A percentile compares a stretch with the other conserved stretches of the same genome.
Conservation (phyloP, 2,888 invertebrate genomes). For the Leptopilina syphax region DNA sequence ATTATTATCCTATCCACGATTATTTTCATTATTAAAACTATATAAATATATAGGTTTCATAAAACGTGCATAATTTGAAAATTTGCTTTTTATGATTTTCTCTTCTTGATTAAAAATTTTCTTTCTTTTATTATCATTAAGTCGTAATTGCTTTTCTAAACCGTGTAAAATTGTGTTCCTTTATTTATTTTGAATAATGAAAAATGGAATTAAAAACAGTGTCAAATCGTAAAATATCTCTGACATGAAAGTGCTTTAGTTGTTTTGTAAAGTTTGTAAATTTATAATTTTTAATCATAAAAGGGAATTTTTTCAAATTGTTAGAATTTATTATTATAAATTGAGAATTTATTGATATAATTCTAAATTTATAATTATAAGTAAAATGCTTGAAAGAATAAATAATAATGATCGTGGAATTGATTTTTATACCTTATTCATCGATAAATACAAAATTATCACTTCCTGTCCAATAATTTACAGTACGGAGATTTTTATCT, state of each 20-base stretch:
- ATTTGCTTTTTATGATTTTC: background rate
- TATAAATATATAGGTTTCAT: background rate
- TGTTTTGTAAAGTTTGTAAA: background rate
- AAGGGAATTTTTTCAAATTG: no score
- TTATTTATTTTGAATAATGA: background rate
- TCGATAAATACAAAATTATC: constrained; percentile 25
- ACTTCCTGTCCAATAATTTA: constrained; percentile 3
- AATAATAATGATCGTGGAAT: background rate
- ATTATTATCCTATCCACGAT: background rate
- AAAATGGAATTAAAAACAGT: background rate
- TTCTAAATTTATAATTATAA: background rate
- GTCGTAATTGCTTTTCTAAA: constrained; percentile 15
- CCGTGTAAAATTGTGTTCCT: constrained; percentile 6
- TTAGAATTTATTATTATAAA: no score
- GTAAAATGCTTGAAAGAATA: background rate
- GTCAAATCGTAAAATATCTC: background rate
- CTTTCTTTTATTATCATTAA: background rate
- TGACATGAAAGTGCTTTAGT: background rate
- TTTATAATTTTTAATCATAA: background rate
- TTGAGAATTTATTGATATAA: no score
- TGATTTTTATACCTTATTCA: constrained; percentile 21
- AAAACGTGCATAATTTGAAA: background rate
- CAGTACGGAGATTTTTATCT: constrained; percentile 5
- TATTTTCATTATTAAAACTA: background rate
- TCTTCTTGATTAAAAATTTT: background rate